Evolutionary conservation across 2,797 vertebrate genomes (phyloP), one percentile per base, ranked within the genome.

Genomic region (Lutjanus argentimaculatus): DNA sequence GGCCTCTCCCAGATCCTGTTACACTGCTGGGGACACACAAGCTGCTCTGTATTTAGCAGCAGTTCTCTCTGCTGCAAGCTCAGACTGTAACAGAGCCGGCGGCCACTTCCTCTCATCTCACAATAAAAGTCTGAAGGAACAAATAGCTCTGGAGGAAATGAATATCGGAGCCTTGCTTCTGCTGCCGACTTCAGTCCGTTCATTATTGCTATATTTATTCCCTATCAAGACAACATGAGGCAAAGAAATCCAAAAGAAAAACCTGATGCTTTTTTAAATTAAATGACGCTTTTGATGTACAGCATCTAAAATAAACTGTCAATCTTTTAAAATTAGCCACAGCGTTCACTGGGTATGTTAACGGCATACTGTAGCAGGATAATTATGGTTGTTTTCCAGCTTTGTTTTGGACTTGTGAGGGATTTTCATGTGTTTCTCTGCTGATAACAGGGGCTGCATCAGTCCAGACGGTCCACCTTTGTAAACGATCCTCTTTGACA

Each of bases 1-100:
- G 83, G 86, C 87, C 90, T 94, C 90, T 88, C 88, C 85, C 67
- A 84, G 92, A 94, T 95, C 92, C 82, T 80, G 90, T 95, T 95
- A 93, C 94, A 88, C 82, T 90, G 87, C 88, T 85, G 88, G 87
- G 90, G 91, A 94, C 92, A 94, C 80, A 91, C 87, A 89, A 89
- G 89, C 89, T 82, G 90, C 82, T 88, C 93, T 87, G 90, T 89
- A 91, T 93, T 94, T 92, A 92, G 92, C 89, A 87, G 87, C 89
- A 83, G 75, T 71, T 67, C 71, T 77, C 76, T 58, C 65, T 57
- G 67, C 67, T 88, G 90, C n/a, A 51, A 89, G 85, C 89, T 73
- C 45, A 82, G 72, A 86, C 78, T 78, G 86, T 71, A 80, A 82
- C 82, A 42, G 82, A 85, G 83, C 85, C 30, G 57, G 43, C 0